A percentile compares a stretch with the other conserved stretches of the same genome.
Conservation (phyloP, 1,140 invertebrate species). For the Mycetomoellerius zeteki region DNA sequence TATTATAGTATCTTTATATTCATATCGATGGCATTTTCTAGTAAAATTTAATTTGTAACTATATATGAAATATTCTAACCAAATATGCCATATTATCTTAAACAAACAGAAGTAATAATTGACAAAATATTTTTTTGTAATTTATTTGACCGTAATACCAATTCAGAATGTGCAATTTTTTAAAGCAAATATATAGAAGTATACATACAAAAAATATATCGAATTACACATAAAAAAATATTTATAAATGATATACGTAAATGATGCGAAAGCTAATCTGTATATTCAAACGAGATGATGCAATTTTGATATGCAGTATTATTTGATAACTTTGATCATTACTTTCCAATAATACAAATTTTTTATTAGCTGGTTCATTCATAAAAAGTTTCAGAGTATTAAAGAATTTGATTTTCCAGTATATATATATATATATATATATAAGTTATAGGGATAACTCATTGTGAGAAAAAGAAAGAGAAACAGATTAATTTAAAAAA, state of each 20-base stretch:
- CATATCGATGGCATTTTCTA: conserved; percentile 1
- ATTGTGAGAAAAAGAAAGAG: background rate
- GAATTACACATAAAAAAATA: too few species aligned
- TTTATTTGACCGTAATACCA: too few species aligned
- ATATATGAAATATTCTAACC: background rate
- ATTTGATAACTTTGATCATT: conserved; percentile 27
- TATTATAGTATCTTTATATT: too few species aligned
- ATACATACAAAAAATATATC: too few species aligned
- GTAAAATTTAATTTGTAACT: background rate
- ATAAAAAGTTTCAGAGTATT: conserved; percentile 11
- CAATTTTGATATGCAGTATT: conserved; percentile 57
- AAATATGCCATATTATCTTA: conserved; percentile 1
- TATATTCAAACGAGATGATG: conserved; percentile 18
- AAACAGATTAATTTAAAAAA: conserved; percentile 18
- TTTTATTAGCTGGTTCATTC: conserved; percentile 10
- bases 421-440: background rate
- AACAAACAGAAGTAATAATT: too few species aligned
- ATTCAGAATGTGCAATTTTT: too few species aligned
- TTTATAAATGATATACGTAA: background rate
- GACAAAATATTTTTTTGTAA: too few species aligned
- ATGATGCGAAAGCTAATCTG: conserved; percentile 14
- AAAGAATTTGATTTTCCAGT: background rate
- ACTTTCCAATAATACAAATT: conserved; percentile 24
- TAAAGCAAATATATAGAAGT: too few species aligned
- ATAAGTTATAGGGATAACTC: background rate